These are phyloP conservation scores for Scomber colias DNA, from an alignment of 2,113 vertebrate species.

Conservation along the genomic window DNA sequence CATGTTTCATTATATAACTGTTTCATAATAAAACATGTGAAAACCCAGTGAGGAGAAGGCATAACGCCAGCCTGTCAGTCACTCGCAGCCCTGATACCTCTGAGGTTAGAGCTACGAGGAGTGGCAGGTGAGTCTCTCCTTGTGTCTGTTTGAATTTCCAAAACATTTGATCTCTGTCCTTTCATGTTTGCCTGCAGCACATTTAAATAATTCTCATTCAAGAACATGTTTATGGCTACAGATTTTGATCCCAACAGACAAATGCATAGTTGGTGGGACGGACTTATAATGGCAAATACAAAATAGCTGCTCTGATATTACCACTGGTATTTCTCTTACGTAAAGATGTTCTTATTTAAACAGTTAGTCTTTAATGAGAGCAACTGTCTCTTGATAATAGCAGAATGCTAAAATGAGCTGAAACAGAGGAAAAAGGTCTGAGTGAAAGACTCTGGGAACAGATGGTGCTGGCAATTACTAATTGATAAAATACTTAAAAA, in stretches of 20 bases:
- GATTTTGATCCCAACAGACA: slow-evolving; percentile 9
- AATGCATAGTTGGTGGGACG: neutral
- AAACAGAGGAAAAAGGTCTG: slow-evolving; percentile 47
- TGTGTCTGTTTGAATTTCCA: neutral
- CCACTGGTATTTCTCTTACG: slow-evolving; percentile 32
- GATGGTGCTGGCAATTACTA: slow-evolving; percentile 60
- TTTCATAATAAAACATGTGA: slow-evolving; percentile 22
- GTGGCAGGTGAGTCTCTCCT: neutral
- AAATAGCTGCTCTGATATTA: slow-evolving; percentile 29
- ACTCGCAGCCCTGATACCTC: neutral
- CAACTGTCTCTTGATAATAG: slow-evolving; percentile 51
- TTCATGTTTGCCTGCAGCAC: neutral
- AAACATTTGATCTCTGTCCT: slow-evolving; percentile 14
- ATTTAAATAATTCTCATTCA: slow-evolving; percentile 7
- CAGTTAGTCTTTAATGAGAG: slow-evolving; percentile 39
- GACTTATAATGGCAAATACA: slow-evolving; percentile 27
- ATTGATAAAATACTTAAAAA: slow-evolving; percentile 62
- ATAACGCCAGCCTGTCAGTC: slow-evolving; percentile 16
- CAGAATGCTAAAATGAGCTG: slow-evolving; percentile 38
- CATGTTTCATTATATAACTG: slow-evolving; percentile 14
- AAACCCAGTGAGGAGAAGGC: slow-evolving; percentile 1
- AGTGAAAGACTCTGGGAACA: slow-evolving; percentile 51
- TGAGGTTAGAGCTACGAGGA: neutral
- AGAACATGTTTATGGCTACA: slow-evolving; percentile 1
- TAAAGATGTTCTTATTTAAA: slow-evolving; percentile 44